These are phyloP conservation scores for Apus apus DNA, from an alignment of 2,113 vertebrate genomes.

Conservation along the genomic window DNA sequence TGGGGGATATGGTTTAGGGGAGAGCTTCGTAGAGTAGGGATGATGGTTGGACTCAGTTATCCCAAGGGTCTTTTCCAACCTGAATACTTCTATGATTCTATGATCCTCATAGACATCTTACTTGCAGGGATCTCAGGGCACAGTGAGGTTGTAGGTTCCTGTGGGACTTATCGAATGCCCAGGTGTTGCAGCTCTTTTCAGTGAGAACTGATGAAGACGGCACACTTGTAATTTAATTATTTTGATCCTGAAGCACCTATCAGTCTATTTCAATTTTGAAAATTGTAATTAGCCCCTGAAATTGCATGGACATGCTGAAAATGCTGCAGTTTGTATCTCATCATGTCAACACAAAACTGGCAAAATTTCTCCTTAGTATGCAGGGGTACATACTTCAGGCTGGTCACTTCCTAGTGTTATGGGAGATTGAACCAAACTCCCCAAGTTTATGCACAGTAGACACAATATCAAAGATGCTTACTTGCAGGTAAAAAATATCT, in stretches of 20 bases:
- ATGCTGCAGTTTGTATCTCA: background rate
- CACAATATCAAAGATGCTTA: background rate
- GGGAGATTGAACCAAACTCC: background rate
- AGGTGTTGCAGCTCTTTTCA: background rate
- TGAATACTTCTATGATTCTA: no score
- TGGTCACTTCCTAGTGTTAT: background rate
- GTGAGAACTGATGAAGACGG: background rate
- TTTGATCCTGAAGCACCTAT: background rate
- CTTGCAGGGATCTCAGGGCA: background rate
- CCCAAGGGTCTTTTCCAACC: no score
- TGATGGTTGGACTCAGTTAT: no score
- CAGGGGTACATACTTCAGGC: rapidly evolving
- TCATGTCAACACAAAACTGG: background rate
- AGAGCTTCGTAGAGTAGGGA: no score
- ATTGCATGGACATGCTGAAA: background rate
- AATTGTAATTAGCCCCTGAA: background rate
- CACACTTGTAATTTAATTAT: background rate
- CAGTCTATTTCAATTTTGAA: background rate
- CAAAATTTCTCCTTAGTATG: background rate
- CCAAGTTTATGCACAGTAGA: background rate
- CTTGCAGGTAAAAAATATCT: background rate
- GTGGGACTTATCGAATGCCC: background rate
- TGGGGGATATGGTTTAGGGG: no score
- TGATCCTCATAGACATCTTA: background rate
- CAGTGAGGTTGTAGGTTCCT: background rate